Base-by-base conservation (phyloP, 1,140 invertebrate species). In the Cydia fagiglandana region DNA sequence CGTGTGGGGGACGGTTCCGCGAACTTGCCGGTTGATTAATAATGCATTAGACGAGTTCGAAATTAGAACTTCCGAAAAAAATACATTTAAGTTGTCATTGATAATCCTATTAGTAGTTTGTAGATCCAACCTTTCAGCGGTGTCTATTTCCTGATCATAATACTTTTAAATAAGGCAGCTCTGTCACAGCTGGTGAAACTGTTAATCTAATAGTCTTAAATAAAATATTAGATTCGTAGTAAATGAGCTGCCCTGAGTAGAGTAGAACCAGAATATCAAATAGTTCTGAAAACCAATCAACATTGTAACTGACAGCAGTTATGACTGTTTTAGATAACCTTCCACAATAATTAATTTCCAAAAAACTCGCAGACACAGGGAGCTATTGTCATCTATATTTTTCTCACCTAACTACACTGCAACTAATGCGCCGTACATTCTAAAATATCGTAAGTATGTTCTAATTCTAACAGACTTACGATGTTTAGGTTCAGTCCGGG, bases 371-470 rank as follows among this genome's bases (percentile, higher is more conserved):
- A 24, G 56, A 61, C 56, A 24, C 56, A 7, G 50, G 56, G 56
- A 61, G 56, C 20, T 61, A 61, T 61, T 61, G 56, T 61, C 56
- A 24, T 61, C 34, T 70, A 70, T 70, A 70, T 38, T 70, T 38
- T 38, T 70, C 64, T 66, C 66, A 38, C 66, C 66, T 70, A 70
- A 70, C 64, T n/a, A 53, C 56, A 12, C 56, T 61, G 56, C 56
- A 61, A 61, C 56, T 20, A 61, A 61, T 61, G 20, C 20, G 24
- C 56, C 10, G 56, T 24, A 7, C 7, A 24, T 61, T 20, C 20
- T 61, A 61, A 24, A 61, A 61, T 2, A 7, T 61, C 56, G 56
- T 61, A 12, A 24, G 56, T 61, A n/a, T 12, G 17, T 61, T 10
- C 9, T 2, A 3, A 12, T 9, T 61, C 56, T 61, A 24, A 61